phyloP scores from a whole-genome alignment of 1,140 invertebrate genomes.

The Drosophila mayri region DNA sequence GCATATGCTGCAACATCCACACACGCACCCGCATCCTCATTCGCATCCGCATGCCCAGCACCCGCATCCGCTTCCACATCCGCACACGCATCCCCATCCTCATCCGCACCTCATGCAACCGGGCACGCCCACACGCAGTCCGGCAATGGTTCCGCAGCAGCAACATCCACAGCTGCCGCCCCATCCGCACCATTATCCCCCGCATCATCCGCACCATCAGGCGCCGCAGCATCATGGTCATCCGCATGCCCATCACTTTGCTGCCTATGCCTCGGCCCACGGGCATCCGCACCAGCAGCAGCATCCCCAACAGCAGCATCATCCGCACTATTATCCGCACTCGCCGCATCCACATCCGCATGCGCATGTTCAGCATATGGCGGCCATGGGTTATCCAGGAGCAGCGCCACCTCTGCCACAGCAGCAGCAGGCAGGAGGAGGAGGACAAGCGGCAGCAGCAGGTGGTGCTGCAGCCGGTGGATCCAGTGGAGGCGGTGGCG shows the following conservation, averaged over 20 bases:
- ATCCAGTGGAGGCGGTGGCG: constrained; percentile 16
- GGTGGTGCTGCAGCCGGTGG: constrained; percentile 23
- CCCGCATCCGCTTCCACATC: constrained; percentile 49
- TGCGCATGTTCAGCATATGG: constrained; percentile 61
- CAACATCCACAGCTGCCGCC: constrained; percentile 42
- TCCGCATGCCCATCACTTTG: constrained; percentile 53
- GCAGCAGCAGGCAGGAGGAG: constrained; percentile 26
- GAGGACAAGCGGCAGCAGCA: constrained; percentile 38
- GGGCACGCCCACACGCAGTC: constrained; percentile 45
- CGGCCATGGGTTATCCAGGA: constrained; percentile 68
- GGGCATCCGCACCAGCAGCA: constrained; percentile 48
- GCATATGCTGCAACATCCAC: constrained; percentile 44
- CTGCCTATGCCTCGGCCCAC: constrained; percentile 49
- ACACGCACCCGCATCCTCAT: constrained; percentile 38
- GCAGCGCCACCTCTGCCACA: constrained; percentile 43
- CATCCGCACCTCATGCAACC: constrained; percentile 62
- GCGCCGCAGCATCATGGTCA: constrained; percentile 43
- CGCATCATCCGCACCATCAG: constrained; percentile 49
- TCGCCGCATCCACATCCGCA: constrained; percentile 41
- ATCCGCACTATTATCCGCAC: constrained; percentile 50
- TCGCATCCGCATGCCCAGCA: constrained; percentile 43
- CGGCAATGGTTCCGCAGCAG: constrained; percentile 13
- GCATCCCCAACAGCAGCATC: constrained; percentile 47
- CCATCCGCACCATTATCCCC: constrained; percentile 51
- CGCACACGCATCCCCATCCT: constrained; percentile 54